Conservation (phyloP, 2,888 invertebrate genomes). For the Hirtodrosophila cameraria region DNA sequence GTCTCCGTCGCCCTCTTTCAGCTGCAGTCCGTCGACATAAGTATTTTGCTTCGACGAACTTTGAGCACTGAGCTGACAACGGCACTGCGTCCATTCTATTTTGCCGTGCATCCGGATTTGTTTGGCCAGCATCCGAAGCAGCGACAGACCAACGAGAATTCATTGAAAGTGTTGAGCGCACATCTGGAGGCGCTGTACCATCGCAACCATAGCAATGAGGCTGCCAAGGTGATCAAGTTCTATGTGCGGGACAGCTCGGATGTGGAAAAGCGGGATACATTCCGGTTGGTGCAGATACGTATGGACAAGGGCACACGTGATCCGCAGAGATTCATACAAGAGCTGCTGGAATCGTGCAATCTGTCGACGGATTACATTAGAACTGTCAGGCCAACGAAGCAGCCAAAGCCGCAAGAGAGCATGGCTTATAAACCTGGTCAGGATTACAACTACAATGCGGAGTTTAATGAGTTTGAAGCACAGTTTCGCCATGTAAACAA, state of each 20-base stretch:
- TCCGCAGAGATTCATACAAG: slow-evolving; percentile 89
- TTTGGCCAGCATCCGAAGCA: slow-evolving; percentile 96
- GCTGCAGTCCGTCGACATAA: slow-evolving; percentile 1
- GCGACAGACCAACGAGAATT: slow-evolving; percentile 94
- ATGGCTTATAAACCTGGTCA: slow-evolving; percentile 60
- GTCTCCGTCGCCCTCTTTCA: slow-evolving; percentile 7
- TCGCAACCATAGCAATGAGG: slow-evolving; percentile 83
- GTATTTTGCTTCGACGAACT: slow-evolving; percentile 17
- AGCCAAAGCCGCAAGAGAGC: slow-evolving; percentile 22
- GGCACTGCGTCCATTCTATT: slow-evolving; percentile 96
- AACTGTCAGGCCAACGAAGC: slow-evolving; percentile 85
- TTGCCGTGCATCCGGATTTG: slow-evolving; percentile 97
- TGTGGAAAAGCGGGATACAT: slow-evolving; percentile 84
- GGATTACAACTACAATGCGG: slow-evolving; percentile 73
- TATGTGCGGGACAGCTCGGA: slow-evolving; percentile 87
- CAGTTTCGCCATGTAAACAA: slow-evolving; percentile 57
- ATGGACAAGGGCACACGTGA: slow-evolving; percentile 88
- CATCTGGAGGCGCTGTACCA: slow-evolving; percentile 91
- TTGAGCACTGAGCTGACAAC: slow-evolving; percentile 90
- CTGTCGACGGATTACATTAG: slow-evolving; percentile 95
- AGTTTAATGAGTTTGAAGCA: slow-evolving; percentile 73
- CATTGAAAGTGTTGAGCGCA: slow-evolving; percentile 93
- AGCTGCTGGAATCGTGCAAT: slow-evolving; percentile 91
- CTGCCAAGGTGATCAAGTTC: slow-evolving; percentile 88
- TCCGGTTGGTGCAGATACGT: slow-evolving; percentile 90